Conservation (phyloP, 2,113 vertebrate species). For the Progne subis region DNA sequence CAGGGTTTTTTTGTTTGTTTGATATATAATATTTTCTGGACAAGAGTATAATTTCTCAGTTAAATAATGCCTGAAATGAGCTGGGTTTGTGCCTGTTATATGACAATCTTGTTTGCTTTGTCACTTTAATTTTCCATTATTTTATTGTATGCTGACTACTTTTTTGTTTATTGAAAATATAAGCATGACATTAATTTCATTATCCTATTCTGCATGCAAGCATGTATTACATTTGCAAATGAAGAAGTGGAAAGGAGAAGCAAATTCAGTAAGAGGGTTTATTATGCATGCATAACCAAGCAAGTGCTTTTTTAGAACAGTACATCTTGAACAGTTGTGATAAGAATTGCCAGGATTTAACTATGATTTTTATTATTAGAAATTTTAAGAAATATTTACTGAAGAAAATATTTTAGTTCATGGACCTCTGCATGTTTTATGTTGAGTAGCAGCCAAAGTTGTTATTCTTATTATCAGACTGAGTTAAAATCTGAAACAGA, state of each 20-base stretch:
- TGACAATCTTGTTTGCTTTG: background rate
- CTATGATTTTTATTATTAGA: conserved; percentile 48
- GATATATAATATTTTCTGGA: background rate
- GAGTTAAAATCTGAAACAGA: conserved; percentile 11
- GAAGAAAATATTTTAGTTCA: conserved; percentile 38
- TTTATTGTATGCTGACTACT: conserved; percentile 22
- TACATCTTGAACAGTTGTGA: conserved; percentile 43
- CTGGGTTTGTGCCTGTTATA: background rate
- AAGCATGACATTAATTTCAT: conserved; percentile 49
- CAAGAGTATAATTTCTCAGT: background rate
- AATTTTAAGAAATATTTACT: background rate
- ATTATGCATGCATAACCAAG: conserved; percentile 43
- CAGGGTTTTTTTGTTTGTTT: background rate
- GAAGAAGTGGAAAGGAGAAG: conserved; percentile 26
- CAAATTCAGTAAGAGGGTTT: background rate
- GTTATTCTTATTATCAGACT: conserved; percentile 20
- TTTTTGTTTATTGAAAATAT: conserved; percentile 27
- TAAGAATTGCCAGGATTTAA: conserved; percentile 54
- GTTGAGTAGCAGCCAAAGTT: background rate
- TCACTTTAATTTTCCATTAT: conserved; percentile 32
- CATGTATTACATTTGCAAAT: conserved; percentile 16
- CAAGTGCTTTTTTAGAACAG: conserved; percentile 31
- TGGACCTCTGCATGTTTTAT: background rate
- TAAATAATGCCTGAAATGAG: background rate
- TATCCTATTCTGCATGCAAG: conserved; percentile 37